phyloP scores from a whole-genome alignment of 2,113 vertebrate genomes.

The Myrmecobius fasciatus region DNA sequence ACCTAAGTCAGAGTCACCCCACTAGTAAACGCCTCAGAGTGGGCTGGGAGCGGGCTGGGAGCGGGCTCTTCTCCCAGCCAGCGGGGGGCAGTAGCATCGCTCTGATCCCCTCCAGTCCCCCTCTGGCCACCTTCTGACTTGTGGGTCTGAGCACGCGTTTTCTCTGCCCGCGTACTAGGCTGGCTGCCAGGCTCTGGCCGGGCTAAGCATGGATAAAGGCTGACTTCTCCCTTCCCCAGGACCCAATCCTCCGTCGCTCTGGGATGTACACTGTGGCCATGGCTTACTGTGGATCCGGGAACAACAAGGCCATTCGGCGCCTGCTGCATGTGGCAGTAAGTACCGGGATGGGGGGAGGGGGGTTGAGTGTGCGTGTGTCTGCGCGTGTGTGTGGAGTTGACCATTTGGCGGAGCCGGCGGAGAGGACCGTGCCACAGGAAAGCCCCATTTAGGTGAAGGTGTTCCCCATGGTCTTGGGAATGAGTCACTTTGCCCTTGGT shows the following conservation, averaged over 20 bases:
- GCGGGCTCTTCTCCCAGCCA: too few species aligned
- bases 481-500: constrained; percentile 33
- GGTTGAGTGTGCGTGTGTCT: background rate
- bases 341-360: constrained; percentile 50
- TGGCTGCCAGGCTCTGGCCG: background rate
- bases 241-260: constrained; percentile 97
- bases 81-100: background rate
- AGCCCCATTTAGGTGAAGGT: background rate
- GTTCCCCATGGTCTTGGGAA: background rate
- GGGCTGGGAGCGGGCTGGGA: background rate
- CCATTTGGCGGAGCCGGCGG: too few species aligned
- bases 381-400: too few species aligned
- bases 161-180: background rate
- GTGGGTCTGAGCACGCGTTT: background rate
- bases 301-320: constrained; percentile 98
- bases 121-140: background rate
- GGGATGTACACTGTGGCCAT: constrained; percentile 99
- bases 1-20: too few species aligned
- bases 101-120: background rate
- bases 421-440: too few species aligned
- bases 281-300: constrained; percentile 99
- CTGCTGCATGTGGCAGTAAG: constrained; percentile 98
- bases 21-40: background rate
- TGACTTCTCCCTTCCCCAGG: constrained; percentile 84
- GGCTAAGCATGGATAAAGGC: constrained; percentile 25